phyloP scores from a whole-genome alignment of 2,113 vertebrate genomes.

The Sorex araneus region DNA sequence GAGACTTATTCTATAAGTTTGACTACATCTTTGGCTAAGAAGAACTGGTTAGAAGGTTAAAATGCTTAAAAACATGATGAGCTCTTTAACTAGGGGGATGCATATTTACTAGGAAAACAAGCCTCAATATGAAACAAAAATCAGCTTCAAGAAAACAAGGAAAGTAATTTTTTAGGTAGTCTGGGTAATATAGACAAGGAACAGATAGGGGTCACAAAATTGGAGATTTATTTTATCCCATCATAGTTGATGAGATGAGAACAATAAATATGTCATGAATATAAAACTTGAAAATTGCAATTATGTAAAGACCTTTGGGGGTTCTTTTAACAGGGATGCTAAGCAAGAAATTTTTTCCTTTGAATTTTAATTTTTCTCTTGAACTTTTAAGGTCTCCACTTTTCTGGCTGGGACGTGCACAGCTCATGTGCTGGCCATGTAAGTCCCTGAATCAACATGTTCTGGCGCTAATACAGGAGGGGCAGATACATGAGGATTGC shows the following conservation, averaged over 20 bases:
- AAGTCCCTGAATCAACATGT: too few relatives aligned
- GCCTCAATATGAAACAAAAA: not conserved
- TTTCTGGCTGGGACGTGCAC: not conserved
- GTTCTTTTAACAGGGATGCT: not conserved
- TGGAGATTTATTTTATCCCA: not conserved
- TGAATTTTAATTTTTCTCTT: not conserved
- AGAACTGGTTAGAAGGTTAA: conserved; percentile 33
- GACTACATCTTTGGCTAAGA: not conserved
- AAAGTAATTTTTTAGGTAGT: not conserved
- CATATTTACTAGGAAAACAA: conserved; percentile 38
- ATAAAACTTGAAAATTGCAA: not conserved
- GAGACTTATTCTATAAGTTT: conserved; percentile 36
- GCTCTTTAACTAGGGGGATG: conserved; percentile 37
- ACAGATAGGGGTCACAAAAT: not conserved
- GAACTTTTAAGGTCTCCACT: conserved; percentile 23
- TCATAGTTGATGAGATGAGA: not conserved
- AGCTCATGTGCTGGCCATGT: too few relatives aligned
- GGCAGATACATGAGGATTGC: too few relatives aligned
- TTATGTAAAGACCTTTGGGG: not conserved
- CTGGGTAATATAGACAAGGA: not conserved
- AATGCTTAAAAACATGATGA: conserved; percentile 3
- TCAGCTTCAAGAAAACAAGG: not conserved
- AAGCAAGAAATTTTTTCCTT: not conserved
- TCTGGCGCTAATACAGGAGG: too few relatives aligned
- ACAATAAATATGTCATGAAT: conserved; percentile 20